Evolutionary conservation across 2,888 invertebrate genomes (phyloP), one percentile per base, ranked within the genome.

Genomic region (Caenorhabditis afra): DNA sequence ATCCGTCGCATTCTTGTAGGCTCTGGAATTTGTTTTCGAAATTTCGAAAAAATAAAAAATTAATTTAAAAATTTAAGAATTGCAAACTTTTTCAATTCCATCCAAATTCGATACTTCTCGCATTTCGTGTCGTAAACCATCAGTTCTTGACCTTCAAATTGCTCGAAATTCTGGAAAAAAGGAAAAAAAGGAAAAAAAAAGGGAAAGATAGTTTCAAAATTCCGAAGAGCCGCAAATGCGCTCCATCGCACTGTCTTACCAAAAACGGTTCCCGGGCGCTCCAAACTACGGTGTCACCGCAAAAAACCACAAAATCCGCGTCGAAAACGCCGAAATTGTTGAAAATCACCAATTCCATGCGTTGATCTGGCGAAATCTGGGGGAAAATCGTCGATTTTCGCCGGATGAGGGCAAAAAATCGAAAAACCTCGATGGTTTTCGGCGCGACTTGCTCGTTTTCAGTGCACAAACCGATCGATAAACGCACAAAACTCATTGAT

Each of bases 211-310:
- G n/a, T n/a, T n/a, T n/a, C n/a, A n/a, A n/a, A 29, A 29, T 29
- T 29, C 29, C 29, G 29, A 3, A 7, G 3, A 7, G 3, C 29
- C 7, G 29, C 29, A 29, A 29, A 7, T 29, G 29, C 29, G 29
- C 29, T 29, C 29, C 29, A 29, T 29, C 7, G 29, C 29, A 7
- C 3, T n/a, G 7, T 5, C 29, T 35, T n/a, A 68, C 68, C 41
- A 59, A 68, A 53, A 18, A 41, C n/a, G 29, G 18, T 20, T 23
- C 52, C 3, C 45, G n/a, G 2, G 47, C 29, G 23, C 29, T 75
- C 75, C 75, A 75, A 29, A 75, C 62, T 18, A 49, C 55, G 2
- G 61, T 61, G 37, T 75, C 61, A 0, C 75, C 75, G 59, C 75
- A 75, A 0, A 53, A 37, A 29, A 75, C 41, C 8, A 75, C 20